These are phyloP conservation scores for Malurus alboscapulatus DNA, from an alignment of 2,113 vertebrate species.

Conservation along the genomic window DNA sequence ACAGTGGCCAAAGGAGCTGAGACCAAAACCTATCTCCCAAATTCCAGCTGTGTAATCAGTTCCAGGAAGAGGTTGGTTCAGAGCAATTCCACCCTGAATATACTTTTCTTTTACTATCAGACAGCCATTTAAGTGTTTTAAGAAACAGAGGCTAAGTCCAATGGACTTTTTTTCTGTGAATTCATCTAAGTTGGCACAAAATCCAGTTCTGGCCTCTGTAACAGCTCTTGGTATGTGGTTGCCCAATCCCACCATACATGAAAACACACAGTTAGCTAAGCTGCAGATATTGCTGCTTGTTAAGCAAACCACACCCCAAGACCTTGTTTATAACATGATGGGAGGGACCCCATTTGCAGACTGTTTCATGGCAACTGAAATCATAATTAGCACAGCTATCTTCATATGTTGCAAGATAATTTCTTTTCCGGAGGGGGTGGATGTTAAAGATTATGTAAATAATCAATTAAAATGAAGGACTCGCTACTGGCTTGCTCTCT, in stretches of 20 bases:
- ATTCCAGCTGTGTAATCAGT: background rate
- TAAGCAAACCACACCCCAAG: background rate
- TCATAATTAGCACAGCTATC: slow-evolving; percentile 22
- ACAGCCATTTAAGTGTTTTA: background rate
- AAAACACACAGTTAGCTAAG: background rate
- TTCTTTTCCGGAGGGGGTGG: background rate
- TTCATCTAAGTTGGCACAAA: background rate
- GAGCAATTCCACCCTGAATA: background rate
- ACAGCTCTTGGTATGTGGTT: background rate
- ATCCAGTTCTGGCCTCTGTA: background rate
- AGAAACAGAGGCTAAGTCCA: background rate
- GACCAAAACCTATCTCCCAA: background rate
- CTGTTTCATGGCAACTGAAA: slow-evolving; percentile 46
- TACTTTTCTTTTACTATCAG: background rate
- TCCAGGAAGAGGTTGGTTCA: background rate
- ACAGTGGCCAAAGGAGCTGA: background rate
- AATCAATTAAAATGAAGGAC: slow-evolving; percentile 7
- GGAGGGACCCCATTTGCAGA: background rate
- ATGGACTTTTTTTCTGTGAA: background rate
- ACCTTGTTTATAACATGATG: background rate
- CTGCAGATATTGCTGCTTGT: background rate
- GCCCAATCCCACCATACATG: background rate
- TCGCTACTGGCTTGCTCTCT: background rate
- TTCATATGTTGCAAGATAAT: slow-evolving; percentile 27
- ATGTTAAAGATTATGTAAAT: slow-evolving; percentile 18